Percentiles rank a stretch among this genome's conserved stretches.
Conservation (phyloP, 2,797 vertebrate genomes). For the Sebastiscus tertius region DNA sequence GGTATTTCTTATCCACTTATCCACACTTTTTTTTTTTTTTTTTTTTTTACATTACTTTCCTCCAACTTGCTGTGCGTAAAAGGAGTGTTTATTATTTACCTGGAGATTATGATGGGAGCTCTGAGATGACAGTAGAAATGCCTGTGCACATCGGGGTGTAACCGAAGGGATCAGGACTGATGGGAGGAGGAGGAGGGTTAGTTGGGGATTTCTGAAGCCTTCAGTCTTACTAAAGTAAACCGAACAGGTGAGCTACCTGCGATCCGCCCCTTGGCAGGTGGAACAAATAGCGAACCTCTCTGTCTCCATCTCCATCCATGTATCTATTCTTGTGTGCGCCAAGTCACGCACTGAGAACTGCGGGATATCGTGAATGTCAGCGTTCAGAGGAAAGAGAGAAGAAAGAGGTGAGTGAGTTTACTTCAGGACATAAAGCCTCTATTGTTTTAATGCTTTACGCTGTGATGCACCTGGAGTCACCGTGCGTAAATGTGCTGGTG, state of each 20-base stretch:
- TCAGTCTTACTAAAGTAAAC: conserved; percentile 46
- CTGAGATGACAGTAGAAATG: conserved; percentile 33
- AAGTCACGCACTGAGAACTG: conserved; percentile 8
- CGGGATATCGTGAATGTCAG: conserved; percentile 40
- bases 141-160: conserved; percentile 60
- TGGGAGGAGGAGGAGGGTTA: conserved; percentile 63
- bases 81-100: conserved; percentile 19
- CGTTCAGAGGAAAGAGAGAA: conserved; percentile 19
- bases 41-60: neutral
- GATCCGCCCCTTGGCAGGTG: conserved; percentile 69
- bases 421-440: conserved; percentile 41
- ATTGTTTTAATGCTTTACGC: conserved; percentile 33
- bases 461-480: conserved; percentile 1
- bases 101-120: conserved; percentile 14
- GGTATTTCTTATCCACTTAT: too few relatives aligned
- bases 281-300: conserved; percentile 72
- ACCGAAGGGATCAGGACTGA: conserved; percentile 55
- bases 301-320: conserved; percentile 31
- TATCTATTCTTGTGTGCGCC: conserved; percentile 14
- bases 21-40: too few relatives aligned
- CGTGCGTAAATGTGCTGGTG: neutral
- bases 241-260: conserved; percentile 47
- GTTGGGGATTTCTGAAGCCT: conserved; percentile 55
- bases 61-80: neutral
- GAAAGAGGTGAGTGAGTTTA: conserved; percentile 65